phyloP scores from a whole-genome alignment of 2,113 vertebrate species.

The Pycnonotus jocosus region DNA sequence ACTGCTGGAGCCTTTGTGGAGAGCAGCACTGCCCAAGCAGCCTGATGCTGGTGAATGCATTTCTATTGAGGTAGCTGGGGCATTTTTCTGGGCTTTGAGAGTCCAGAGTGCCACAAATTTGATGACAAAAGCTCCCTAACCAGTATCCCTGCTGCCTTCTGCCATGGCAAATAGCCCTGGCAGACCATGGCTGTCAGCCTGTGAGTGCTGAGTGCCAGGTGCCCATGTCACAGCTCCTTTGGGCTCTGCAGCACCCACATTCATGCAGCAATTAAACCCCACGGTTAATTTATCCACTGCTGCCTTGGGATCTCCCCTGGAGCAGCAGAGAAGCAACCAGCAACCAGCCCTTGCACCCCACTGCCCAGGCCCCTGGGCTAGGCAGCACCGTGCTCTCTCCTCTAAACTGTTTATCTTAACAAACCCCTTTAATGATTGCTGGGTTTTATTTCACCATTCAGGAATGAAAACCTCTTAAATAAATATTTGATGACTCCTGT shows the following conservation, averaged over 20 bases:
- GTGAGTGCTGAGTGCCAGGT: background rate
- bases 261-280: background rate
- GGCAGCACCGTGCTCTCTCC: accelerated
- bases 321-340: background rate
- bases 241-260: background rate
- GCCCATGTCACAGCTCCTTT: background rate
- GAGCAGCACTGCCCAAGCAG: background rate
- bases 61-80: background rate
- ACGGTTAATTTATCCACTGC: accelerated
- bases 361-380: background rate
- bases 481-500: background rate
- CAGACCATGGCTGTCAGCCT: background rate
- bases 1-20: background rate
- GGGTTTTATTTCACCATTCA: background rate
- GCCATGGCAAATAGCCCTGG: background rate
- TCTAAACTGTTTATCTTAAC: background rate
- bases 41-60: background rate
- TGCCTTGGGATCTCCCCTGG: background rate
- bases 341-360: background rate
- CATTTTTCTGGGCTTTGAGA: background rate
- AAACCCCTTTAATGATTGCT: background rate
- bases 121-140: background rate
- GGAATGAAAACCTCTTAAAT: background rate
- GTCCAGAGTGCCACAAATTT: background rate
- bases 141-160: background rate